Base-by-base conservation (phyloP, 2,888 invertebrate species). In the Amphipyra berbera region DNA sequence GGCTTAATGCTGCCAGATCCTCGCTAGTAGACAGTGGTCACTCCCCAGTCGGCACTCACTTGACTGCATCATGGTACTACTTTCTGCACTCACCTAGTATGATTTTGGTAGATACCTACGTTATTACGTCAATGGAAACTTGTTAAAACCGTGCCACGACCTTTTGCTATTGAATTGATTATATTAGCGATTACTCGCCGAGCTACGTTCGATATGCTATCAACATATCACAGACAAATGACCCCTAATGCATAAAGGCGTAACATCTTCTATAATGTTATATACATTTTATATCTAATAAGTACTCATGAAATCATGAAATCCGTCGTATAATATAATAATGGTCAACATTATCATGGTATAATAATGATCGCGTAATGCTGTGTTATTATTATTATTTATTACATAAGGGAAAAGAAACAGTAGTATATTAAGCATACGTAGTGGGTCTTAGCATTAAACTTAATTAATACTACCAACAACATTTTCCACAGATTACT, bases 91-190 rank as follows among this genome's bases (percentile, higher is more conserved):
- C 30, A 1, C 38, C 41, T 15, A 9, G 48, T 14, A 37, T 10
- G 49, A 54, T 61, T 52, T 47, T 63, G 44, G 40, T 54, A 41
- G 40, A 40, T n/a, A 21, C 21, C 21, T 21, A 37, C 38, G 6
- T 9, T 41, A 61, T 70, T 72, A 63, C 76, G 69, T 72, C 73
- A 76, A 65, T 56, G 10, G 65, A 50, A 47, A 49, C 63, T 62
- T 52, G 73, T 78, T 76, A 71, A 61, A 62, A 52, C 42, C 14
- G 65, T 59, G 69, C 27, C 76, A 56, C 54, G 82, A 81, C 82
- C 82, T 81, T 64, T 72, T 68, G 73, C 60, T 69, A 71, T 70
- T 64, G 61, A 71, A 75, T 78, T 61, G 70, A 81, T 81, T 73
- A 76, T 48, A 61, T 57, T 57, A 44, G 13, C 40, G 78, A 78